Conservation (phyloP, 2,888 invertebrate genomes). For the Phorcus lineatus region DNA sequence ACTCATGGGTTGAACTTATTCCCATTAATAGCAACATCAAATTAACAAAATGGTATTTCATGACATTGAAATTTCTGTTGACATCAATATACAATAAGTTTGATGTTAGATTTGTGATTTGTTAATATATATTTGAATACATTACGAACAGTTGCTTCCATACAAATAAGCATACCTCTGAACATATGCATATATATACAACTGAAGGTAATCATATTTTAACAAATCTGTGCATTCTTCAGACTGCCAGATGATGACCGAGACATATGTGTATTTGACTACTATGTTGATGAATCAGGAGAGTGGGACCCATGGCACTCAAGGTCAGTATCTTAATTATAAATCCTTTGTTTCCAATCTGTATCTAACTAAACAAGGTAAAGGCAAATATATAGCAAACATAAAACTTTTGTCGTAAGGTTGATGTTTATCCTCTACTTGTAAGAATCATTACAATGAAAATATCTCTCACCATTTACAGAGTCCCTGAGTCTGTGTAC, state of each 20-base stretch:
- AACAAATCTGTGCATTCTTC: neutral
- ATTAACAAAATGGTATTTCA: no score
- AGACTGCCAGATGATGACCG: constrained; percentile 76
- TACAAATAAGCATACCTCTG: no score
- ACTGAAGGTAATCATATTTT: neutral
- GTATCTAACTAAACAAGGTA: neutral
- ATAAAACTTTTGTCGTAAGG: neutral
- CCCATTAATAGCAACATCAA: no score
- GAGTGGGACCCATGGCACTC: constrained; percentile 76
- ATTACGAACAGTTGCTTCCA: neutral
- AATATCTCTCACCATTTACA: constrained; percentile 24
- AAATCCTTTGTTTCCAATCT: no score
- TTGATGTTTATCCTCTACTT: no score
- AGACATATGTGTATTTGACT: constrained; percentile 75
- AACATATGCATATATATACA: no score
- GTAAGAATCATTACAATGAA: no score
- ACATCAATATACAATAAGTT: no score
- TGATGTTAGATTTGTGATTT: neutral
- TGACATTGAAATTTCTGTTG: no score
- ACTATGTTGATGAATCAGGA: constrained; percentile 76
- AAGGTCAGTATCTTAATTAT: constrained; percentile 47
- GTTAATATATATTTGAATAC: neutral
- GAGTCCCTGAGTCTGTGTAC: constrained; percentile 72
- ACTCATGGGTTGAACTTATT: no score
- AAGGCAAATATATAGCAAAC: no score